Percentiles rank a stretch among this genome's conserved stretches.
These are phyloP conservation scores for Eupithecia exiguata DNA, from an alignment of 2,888 invertebrate genomes.

Conservation along the genomic window DNA sequence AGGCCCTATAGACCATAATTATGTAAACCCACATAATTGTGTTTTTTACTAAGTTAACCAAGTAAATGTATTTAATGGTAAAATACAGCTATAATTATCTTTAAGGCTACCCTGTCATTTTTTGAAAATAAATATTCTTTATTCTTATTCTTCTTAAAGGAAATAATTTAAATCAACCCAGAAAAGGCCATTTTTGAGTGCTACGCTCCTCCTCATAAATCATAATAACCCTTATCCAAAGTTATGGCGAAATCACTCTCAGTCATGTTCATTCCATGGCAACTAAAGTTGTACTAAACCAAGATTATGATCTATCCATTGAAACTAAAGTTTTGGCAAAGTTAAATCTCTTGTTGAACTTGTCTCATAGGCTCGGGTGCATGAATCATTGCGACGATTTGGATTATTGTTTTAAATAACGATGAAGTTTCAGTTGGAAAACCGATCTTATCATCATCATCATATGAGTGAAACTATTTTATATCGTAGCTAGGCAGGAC, in stretches of 20 bases:
- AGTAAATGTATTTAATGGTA: too few species aligned
- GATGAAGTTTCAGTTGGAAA: not conserved
- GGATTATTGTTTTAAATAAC: slow-evolving; percentile 28
- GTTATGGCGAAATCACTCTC: not conserved
- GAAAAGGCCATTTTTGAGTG: too few species aligned
- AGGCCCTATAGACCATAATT: too few species aligned
- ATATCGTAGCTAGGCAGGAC: too few species aligned
- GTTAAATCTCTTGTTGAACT: slow-evolving; percentile 19
- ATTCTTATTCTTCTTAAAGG: too few species aligned
- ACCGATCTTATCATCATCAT: not conserved
- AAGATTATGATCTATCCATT: not conserved
- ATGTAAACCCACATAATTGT: too few species aligned
- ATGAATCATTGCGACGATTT: slow-evolving; percentile 28
- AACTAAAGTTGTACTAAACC: not conserved
- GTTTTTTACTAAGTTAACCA: too few species aligned
- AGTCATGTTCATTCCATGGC: slow-evolving; percentile 2
- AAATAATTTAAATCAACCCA: not conserved
- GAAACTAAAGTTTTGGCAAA: slow-evolving; percentile 5
- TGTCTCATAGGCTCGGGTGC: slow-evolving; percentile 27
- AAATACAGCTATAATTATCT: too few species aligned
- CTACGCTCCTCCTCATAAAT: not conserved
- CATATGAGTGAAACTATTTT: too few species aligned
- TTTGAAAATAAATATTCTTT: too few species aligned
- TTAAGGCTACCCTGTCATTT: too few species aligned
- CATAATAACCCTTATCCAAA: not conserved